Evolutionary conservation across 2,797 vertebrate genomes (phyloP).

Genomic region (Cottoperca gobio): DNA sequence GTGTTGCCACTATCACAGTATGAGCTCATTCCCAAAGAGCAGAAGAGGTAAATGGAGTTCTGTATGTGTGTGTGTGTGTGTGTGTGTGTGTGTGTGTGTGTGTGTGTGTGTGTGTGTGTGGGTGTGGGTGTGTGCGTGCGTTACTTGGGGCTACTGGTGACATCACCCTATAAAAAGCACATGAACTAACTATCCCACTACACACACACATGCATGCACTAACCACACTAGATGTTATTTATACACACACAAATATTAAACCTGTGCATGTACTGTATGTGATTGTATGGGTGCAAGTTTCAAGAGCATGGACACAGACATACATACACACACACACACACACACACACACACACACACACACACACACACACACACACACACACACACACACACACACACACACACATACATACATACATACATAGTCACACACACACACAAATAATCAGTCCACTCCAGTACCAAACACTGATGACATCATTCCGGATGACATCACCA

Average conservation of each 20-base stretch:
- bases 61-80: background rate
- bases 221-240: background rate
- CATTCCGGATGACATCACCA: slow-evolving; percentile 57
- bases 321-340: background rate
- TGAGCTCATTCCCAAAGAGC: no score
- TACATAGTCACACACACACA: background rate
- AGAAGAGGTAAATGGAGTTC: no score
- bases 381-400: background rate
- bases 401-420: no score
- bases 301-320: no score
- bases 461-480: slow-evolving; percentile 49
- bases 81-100: background rate
- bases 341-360: background rate
- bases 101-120: background rate
- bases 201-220: background rate
- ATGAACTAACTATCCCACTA: background rate
- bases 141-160: slow-evolving; percentile 20
- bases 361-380: background rate
- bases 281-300: background rate
- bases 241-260: background rate
- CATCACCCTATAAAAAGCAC: slow-evolving; percentile 42
- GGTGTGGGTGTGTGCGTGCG: background rate
- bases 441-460: slow-evolving; percentile 15
- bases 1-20: no score
- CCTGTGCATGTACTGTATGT: background rate